Base-by-base conservation (phyloP, 2,888 invertebrate genomes). In the Melangyna quadrimaculata region DNA sequence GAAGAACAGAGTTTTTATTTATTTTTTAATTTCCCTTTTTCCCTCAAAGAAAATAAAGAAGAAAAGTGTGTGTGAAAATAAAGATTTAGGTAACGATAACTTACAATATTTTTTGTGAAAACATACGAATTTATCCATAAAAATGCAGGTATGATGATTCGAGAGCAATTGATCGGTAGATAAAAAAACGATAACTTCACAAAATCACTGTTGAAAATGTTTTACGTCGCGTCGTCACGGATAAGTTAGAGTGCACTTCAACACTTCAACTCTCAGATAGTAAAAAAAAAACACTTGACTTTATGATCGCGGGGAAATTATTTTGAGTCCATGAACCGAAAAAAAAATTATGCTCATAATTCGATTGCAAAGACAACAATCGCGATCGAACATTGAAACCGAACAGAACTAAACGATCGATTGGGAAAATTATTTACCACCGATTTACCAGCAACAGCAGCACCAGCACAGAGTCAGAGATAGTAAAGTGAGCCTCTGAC, bases 401-500 rank as follows among this genome's bases (percentile, higher is more conserved):
- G 73, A 73, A 78, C 72, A 69, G 55, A 77, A 86, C 86, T 86
- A 86, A 81, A 86, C 78, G 86, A 78, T 86, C 77, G 86, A 81
- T 78, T n/a, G n/a, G 71, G 72, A 81, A 78, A 72, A 65, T 45
- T 73, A 51, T 81, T 81, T 77, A 80, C 86, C 86, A 80, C 73
- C 81, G 74, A 27, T n/a, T 37, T 43, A 73, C 71, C 48, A 69
- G 51, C 51, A 69, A 40, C 51, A 17, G 19, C 57, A 40, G 14
- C 35, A 53, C 48, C n/a, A n/a, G n/a, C n/a, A n/a, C n/a, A n/a
- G n/a, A n/a, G n/a, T n/a, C n/a, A n/a, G n/a, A 55, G 19, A 35
- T 37, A 59, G 22, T 35, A 32, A 35, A 32, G 19, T 24, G 12
- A 57, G 17, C 55, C 43, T 65, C 29, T 63, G 19, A 12, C 4